Evolutionary conservation across 1,140 invertebrate genomes (phyloP), one percentile per base, ranked within the genome.

Genomic region (Lanistes nyassanus): DNA sequence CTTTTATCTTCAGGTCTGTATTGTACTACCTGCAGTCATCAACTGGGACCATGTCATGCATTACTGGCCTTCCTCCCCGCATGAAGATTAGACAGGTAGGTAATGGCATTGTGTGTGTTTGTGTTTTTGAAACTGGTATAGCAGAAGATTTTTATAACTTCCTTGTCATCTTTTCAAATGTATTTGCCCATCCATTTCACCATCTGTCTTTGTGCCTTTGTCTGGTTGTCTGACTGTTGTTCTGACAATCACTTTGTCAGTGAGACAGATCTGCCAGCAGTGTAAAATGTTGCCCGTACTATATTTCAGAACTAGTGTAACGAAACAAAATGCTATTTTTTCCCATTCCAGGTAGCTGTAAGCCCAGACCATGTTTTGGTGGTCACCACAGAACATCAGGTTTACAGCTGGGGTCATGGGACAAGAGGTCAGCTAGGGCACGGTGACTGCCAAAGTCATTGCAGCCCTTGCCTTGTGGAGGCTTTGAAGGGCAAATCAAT

Each of bases 361-460:
- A 93, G 93, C 68, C 90, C 90, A 60, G 92, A 92, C 29, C 94
- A 95, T 87, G 92, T 92, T 82, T 91, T 95, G 71, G 92, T 93
- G 37, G 90, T 95, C 4, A 94, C 93, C 75, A 83, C 84, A 82
- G 93, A 94, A 84, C 90, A 91, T 47, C 87, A 91, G 21, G 93
- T 94, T 23, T 95, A 92, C 83, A 91, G 92, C 6, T 95, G 94
- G 94, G 94, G 94, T 39, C 91, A 92, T 83, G 93, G 93, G 19
- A 88, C 82, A 65, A 90, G 90, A 81, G 94, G 94, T 37, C 93
- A 95, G 85, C 87, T 95, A 67, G 94, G 94, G 2, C 91, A 93
- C 77, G 93, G 92, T 0, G 89, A 91, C 53, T 83, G 90, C 13
- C 90, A 91, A 76, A 84, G 88, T 7, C 91, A 90, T 88, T 87